These are phyloP conservation scores for Polypedilum vanderplanki DNA, from an alignment of 1,140 invertebrate genomes.

Conservation along the genomic window DNA sequence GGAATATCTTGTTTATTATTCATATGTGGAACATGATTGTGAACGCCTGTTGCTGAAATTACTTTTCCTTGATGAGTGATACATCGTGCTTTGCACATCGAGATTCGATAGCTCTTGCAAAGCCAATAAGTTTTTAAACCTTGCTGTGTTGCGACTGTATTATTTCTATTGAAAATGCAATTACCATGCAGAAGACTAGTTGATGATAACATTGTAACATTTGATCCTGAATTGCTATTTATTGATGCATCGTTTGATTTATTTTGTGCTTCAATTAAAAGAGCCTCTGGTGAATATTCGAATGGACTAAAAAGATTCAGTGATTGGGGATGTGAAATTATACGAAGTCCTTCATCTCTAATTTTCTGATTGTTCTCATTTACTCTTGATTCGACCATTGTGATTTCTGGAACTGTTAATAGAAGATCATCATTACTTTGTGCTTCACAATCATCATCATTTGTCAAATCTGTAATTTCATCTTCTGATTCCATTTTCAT, in stretches of 20 bases:
- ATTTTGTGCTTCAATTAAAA: background rate
- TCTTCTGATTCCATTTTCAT: slow-evolving; percentile 33
- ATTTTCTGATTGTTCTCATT: background rate
- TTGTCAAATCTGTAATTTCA: slow-evolving; percentile 31
- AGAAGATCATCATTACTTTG: slow-evolving; percentile 39
- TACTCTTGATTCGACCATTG: slow-evolving; percentile 33
- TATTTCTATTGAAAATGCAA: slow-evolving; percentile 44
- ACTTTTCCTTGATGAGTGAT: slow-evolving; percentile 43
- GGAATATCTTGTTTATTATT: slow-evolving; percentile 13
- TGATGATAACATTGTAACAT: slow-evolving; percentile 43
- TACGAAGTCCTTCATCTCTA: background rate
- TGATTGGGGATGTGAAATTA: background rate
- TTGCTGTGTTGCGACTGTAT: slow-evolving; percentile 44
- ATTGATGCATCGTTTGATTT: background rate
- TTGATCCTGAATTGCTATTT: slow-evolving; percentile 32
- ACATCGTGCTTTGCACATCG: slow-evolving; percentile 43
- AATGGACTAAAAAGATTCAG: background rate
- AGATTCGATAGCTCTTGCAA: slow-evolving; percentile 44
- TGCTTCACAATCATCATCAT: slow-evolving; percentile 36
- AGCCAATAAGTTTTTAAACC: slow-evolving; percentile 45
- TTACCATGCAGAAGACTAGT: slow-evolving; percentile 44
- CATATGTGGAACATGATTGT: slow-evolving; percentile 44
- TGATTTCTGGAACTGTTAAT: slow-evolving; percentile 41
- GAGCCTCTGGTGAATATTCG: background rate
- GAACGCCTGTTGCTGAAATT: slow-evolving; percentile 43